Percentiles rank a stretch among this genome's conserved stretches.
Conservation (phyloP, 2,113 vertebrate genomes). For the Pollimyrus isidori region DNA sequence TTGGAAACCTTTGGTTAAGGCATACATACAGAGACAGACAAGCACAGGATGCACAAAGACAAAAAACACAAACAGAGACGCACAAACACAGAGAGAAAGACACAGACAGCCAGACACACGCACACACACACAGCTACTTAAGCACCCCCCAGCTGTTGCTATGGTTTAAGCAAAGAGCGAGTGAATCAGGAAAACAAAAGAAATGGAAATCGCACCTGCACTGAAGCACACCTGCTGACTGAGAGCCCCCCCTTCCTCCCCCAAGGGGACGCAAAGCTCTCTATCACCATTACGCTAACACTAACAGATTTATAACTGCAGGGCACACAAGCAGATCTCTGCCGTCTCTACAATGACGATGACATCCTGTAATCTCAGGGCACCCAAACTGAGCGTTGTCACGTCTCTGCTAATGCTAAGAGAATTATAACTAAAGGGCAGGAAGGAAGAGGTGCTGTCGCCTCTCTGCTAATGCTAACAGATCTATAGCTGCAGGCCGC, state of each 20-base stretch:
- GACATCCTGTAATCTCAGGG: background rate
- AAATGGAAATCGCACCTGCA: slow-evolving; percentile 34
- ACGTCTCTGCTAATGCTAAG: background rate
- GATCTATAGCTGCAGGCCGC: background rate
- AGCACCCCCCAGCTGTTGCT: background rate
- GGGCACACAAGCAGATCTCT: background rate
- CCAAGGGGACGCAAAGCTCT: background rate
- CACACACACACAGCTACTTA: background rate
- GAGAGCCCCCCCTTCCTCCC: background rate
- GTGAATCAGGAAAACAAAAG: slow-evolving; percentile 17
- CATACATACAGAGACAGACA: slow-evolving; percentile 15
- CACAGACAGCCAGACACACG: background rate
- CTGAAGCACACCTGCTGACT: slow-evolving; percentile 14
- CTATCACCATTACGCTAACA: background rate
- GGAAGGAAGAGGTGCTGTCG: background rate
- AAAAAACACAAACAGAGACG: background rate
- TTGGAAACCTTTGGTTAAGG: slow-evolving; percentile 26
- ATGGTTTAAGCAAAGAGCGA: slow-evolving; percentile 21
- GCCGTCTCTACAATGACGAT: background rate
- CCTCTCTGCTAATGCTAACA: background rate
- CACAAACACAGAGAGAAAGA: slow-evolving; percentile 14
- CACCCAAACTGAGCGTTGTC: background rate
- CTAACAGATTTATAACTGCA: background rate
- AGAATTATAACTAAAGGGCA: background rate
- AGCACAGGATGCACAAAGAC: background rate